Conservation (phyloP, 1,140 invertebrate species). For the Sesamia nonagrioides region DNA sequence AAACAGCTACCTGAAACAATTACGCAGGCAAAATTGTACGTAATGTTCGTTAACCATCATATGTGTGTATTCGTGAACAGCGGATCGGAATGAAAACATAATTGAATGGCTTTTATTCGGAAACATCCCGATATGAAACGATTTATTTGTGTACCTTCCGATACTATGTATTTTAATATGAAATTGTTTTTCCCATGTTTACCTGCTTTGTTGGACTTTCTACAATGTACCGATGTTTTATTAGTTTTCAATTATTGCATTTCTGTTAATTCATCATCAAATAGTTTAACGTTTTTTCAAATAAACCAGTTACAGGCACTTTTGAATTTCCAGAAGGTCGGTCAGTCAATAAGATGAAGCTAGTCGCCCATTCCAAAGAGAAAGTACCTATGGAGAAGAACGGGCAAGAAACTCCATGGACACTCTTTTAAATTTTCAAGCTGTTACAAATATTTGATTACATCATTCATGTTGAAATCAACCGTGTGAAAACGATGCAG, state of each 20-base stretch:
- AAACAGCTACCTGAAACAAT: not conserved
- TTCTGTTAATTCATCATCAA: too few relatives aligned
- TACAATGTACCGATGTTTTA: not conserved
- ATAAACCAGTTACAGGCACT: too few relatives aligned
- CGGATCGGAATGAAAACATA: conserved; percentile 29
- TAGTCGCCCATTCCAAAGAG: too few relatives aligned
- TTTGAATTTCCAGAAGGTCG: too few relatives aligned
- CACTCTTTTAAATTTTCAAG: too few relatives aligned
- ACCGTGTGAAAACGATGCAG: too few relatives aligned
- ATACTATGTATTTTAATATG: conserved; percentile 14
- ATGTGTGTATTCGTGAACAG: not conserved
- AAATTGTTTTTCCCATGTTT: conserved; percentile 29
- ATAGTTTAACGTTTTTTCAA: too few relatives aligned
- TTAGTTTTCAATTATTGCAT: not conserved
- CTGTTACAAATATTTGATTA: too few relatives aligned
- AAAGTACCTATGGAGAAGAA: too few relatives aligned
- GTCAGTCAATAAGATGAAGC: too few relatives aligned
- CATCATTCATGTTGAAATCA: too few relatives aligned
- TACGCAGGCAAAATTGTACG: not conserved
- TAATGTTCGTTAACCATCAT: conserved; percentile 1
- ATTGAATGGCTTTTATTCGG: conserved; percentile 28
- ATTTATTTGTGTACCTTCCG: conserved; percentile 26
- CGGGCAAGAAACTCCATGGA: too few relatives aligned
- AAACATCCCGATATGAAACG: conserved; percentile 29
- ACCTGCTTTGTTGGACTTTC: conserved; percentile 2